Base-by-base conservation (phyloP, 2,888 invertebrate genomes). In the Ophioninae sp. region DNA sequence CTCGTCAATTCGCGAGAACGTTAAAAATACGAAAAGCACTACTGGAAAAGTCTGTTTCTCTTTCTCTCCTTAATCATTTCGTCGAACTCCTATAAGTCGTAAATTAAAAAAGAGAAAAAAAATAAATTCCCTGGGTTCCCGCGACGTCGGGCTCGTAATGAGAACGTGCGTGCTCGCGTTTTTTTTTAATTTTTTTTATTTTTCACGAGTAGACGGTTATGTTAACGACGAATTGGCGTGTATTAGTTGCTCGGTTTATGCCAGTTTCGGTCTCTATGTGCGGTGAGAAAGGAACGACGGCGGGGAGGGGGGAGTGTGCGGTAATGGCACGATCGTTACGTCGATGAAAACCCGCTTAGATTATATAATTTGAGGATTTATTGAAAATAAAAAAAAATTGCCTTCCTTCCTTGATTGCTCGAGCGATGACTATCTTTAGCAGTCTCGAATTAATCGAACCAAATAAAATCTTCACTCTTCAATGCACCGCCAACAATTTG, bases 321-420 rank as follows among this genome's bases (percentile, higher is more conserved):
- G 81, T 78, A 84, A 84, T 69, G 61, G 59, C 78, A 56, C 20
- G 78, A 84, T 79, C 81, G 81, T 84, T 84, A 84, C 83, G 81
- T 81, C 74, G 81, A 79, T 78, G 78, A 81, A 81, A 79, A 81
- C 41, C 81, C 75, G 81, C 74, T 84, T 39, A 62, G 56, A 75
- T 84, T 81, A 81, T 75, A 56, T 84, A 84, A 84, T 79, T 83
- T 56, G 59, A 44, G 70, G 69, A 75, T 84, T 81, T 81, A 78
- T 72, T 59, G 50, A 68, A 65, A 65, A 62, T 6, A 13, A 59
- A 8, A 7, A 37, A 13, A 17, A 64, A 20, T 20, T 20, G 23
- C 17, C 30, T 41, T 37, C 56, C 37, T 69, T 77, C 59, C 57
- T 61, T 56, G 62, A 67, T 39, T 23, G 21, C 39, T 70, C 30